Evolutionary conservation across 1,140 invertebrate genomes (phyloP), one percentile per base, ranked within the genome.

Genomic region (Galendromus occidentalis): DNA sequence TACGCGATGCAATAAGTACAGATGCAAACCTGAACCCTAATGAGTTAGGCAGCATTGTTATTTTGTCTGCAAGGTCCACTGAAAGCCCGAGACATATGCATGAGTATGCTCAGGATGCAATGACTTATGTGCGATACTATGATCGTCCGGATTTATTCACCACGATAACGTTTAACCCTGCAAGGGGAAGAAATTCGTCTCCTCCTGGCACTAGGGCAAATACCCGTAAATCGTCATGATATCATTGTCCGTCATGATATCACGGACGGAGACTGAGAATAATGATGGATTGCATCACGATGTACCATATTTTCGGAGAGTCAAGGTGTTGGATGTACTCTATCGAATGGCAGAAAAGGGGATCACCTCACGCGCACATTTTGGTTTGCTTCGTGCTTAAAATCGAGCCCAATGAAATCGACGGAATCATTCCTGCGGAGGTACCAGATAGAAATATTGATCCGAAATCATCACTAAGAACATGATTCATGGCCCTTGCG

Each of bases 401-500:
- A 67, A 66, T 67, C 42, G 42, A 44, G 20, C 66, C 63, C 7
- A 68, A 73, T 33, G 55, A 70, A 2, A 65, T 75, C 39, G 45
- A 51, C 9, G 28, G 9, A 6, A 12, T 51, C 4, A 51, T 51
- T 12, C 9, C 45, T 4, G 45, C 45, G 20, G 45, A 22, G 28
- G 9, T 51, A 25, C 20, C 45, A 51, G 7, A 44, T 12, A n/a
- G 18, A 44, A 33, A 67, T 63, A 9, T 25, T n/a, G 45, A 65
- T n/a, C 67, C 64, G 42, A 28, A 51, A 22, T 42, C 64, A 44
- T 25, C 55, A 30, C 7, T 63, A 14, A 30, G 25, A 75, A 76
- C 65, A 79, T 80, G 79, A 77, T 80, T 67, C 79, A 81, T 75
- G 78, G 79, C 33, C 79, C 78, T 64, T 81, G 78, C 73, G 79